Base-by-base conservation (phyloP, 2,113 vertebrate genomes). In the Atrichornis clamosus region DNA sequence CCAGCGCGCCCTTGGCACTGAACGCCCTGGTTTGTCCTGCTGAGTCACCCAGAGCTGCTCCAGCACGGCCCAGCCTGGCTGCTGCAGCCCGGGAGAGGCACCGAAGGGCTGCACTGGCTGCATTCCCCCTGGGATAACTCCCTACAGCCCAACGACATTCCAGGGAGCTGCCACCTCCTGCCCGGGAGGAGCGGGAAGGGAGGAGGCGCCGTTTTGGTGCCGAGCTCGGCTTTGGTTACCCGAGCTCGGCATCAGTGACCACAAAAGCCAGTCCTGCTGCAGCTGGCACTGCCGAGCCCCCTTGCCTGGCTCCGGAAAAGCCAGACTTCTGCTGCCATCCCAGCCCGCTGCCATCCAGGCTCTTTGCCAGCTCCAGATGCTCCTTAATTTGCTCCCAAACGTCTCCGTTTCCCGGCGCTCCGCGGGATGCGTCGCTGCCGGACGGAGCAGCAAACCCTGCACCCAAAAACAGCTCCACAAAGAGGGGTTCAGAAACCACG, bases 361-460 rank as follows among this genome's bases (percentile, higher is more conserved):
- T 50, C 44, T 33, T 21, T 50, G 52, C 42, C 44, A 8, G 8
- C 52, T 24, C 23, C 58, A 37, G 24, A 18, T 15, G 28, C 35
- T 7, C 16, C 62, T 77, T 4, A 33, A 13, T 33, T 24, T 4
- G 22, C 7, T 18, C 13, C 84, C 73, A 27, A 19, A 77, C 5
- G 0, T 19, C 18, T 27, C 32, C 32, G 2, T 10, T 14, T 19
- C 32, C 83, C 3, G 3, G 41, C 0, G 2, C n/a, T 49, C 64
- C 1, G 2, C 0, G 8, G 67, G 33, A 9, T 16, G 35, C 19
- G 58, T 1, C 7, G 3, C 37, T 39, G 69, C 82, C 69, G 47
- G 28, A 20, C 32, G 42, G 62, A 76, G 46, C 73, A 68, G 53
- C 55, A 60, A 33, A 52, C 6, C 14, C 84, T 32, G 32, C 72